Evolutionary conservation across 2,113 vertebrate species (phyloP), one percentile per base, ranked within the genome.

Genomic region (Solea solea): DNA sequence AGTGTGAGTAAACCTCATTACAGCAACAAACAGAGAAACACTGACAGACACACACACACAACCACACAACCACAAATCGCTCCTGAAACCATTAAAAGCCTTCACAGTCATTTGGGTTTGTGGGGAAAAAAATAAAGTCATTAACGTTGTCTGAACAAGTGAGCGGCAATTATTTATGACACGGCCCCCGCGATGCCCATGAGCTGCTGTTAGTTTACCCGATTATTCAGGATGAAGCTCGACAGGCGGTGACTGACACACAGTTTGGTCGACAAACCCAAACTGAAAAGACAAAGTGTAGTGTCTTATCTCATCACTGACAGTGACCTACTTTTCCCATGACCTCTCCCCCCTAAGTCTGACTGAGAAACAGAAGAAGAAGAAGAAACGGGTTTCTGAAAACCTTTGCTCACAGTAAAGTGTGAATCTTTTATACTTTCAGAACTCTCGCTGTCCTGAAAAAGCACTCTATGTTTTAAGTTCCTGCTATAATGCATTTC

Each of bases 161-260:
- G 67, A 81, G 64, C 54, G 63, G 81, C 66, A 76, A 68, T 88
- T 89, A 86, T 88, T 88, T 78, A 78, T 64, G 65, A 74, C 2
- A 61, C 71, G 28, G 56, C 46, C 44, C 34, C 34, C 27, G 6
- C 25, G 46, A 25, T 53, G 76, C 65, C 65, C 51, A 71, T 59
- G 65, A 76, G 74, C 69, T 7, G n/a, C 65, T 74, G 72, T 76
- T 11, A 5, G 64, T 41, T 64, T 7, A 57, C 42, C 50, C 61
- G 72, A 65, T 67, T 69, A 60, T 71, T 78, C 63, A 62, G 69
- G 77, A 67, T 39, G 9, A 79, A 46, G 56, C 25, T 44, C 27
- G n/a, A 41, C 39, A 39, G 62, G 34, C 46, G 67, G 61, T 77
- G 66, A 78, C 63, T 68, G 73, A 66, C 72, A 74, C 50, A 16